These are phyloP conservation scores for Caenorhabditis plicata DNA, from an alignment of 2,888 invertebrate genomes.

Conservation along the genomic window DNA sequence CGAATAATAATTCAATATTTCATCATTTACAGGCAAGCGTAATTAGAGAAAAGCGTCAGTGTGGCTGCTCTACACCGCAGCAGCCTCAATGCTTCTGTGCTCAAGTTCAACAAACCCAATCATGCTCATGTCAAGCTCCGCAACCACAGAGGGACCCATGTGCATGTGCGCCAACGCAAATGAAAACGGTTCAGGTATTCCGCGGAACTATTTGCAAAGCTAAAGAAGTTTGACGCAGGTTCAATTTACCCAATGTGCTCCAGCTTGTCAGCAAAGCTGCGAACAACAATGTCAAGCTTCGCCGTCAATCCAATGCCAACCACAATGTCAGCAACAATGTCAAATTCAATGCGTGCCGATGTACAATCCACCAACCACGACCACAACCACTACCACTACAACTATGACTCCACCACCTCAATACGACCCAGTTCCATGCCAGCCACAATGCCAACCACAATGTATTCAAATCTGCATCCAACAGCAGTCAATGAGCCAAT, in stretches of 20 bases:
- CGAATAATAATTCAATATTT: too few species aligned
- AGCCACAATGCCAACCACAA: too few species aligned
- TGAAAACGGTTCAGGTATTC: slow-evolving; percentile 31
- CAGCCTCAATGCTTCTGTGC: slow-evolving; percentile 39
- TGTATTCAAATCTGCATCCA: slow-evolving; percentile 16
- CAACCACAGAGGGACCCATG: slow-evolving; percentile 22
- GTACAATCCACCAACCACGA: slow-evolving; percentile 24
- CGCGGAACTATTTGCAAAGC: neutral
- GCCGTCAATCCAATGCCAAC: slow-evolving; percentile 33
- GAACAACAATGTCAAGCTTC: slow-evolving; percentile 23
- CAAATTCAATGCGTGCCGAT: slow-evolving; percentile 22
- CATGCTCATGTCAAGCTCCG: slow-evolving; percentile 45
- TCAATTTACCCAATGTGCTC: slow-evolving; percentile 36
- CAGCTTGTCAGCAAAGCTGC: slow-evolving; percentile 41
- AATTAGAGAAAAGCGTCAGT: slow-evolving; percentile 46
- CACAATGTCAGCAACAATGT: slow-evolving; percentile 37
- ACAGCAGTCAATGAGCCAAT: too few species aligned
- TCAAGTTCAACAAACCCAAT: slow-evolving; percentile 33
- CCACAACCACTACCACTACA: slow-evolving; percentile 21
- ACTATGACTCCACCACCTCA: too few species aligned
- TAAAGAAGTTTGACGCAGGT: slow-evolving; percentile 12
- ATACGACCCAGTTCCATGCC: slow-evolving; percentile 5
- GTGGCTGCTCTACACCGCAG: slow-evolving; percentile 39
- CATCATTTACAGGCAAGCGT: slow-evolving; percentile 46
- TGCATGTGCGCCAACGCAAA: slow-evolving; percentile 39